phyloP scores from a whole-genome alignment of 2,113 vertebrate species.

The Eptesicus fuscus region DNA sequence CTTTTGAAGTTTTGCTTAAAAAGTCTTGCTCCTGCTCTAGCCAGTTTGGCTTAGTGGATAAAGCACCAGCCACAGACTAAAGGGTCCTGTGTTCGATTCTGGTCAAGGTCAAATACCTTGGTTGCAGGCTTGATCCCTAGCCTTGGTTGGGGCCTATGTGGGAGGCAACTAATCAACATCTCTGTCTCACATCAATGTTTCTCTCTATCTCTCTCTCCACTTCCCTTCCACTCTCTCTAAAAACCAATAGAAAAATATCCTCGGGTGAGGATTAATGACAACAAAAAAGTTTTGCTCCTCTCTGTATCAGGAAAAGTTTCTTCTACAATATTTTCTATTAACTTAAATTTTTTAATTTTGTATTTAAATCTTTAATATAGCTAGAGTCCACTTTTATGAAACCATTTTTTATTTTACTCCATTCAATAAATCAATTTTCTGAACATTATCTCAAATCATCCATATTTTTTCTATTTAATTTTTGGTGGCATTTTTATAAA shows the following conservation, averaged over 20 bases:
- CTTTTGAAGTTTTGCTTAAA: neutral
- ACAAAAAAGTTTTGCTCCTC: neutral
- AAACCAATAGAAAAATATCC: too few relatives aligned
- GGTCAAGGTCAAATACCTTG: too few relatives aligned
- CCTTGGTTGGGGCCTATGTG: too few relatives aligned
- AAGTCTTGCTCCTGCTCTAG: neutral
- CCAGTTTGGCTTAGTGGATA: too few relatives aligned
- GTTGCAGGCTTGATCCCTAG: too few relatives aligned
- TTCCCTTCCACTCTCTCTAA: too few relatives aligned
- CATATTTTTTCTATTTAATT: neutral
- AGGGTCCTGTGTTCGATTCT: too few relatives aligned
- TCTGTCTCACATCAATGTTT: too few relatives aligned
- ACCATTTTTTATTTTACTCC: neutral
- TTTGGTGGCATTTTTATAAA: neutral
- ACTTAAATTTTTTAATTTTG: neutral
- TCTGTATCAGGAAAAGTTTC: neutral
- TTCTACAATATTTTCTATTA: neutral
- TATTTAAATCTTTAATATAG: neutral
- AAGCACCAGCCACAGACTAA: too few relatives aligned
- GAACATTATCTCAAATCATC: neutral
- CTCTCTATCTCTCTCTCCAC: too few relatives aligned
- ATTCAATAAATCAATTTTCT: neutral
- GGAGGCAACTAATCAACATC: too few relatives aligned
- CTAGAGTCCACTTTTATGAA: neutral
- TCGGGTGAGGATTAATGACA: too few relatives aligned